Base-by-base conservation (phyloP, 2,888 invertebrate genomes). In the Artemia sp. region DNA sequence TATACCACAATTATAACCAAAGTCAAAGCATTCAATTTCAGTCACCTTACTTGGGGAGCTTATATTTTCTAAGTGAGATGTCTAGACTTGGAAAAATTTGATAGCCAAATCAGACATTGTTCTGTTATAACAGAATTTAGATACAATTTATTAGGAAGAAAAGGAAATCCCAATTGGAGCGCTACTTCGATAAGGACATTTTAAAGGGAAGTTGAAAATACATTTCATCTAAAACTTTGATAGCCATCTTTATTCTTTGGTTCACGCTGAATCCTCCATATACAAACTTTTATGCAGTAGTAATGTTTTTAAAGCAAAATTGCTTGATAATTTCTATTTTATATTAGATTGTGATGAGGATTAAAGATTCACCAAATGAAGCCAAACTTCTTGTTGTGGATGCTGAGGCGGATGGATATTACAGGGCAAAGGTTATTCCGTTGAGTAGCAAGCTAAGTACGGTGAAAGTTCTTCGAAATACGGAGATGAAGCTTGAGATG, bases 331-430 rank as follows among this genome's bases (percentile, higher is more conserved):
- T 19, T 38, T 19, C 50, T 8, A 51, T 67, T 9, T 51, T 53
- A 10, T 58, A 19, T 5, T 52, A 82, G 80, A 95, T 96, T 73
- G 96, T 96, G 72, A 88, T 89, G 76, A 84, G 94, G 74, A 94
- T 96, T 77, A 95, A 94, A 81, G 85, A 89, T 70, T 85, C 90
- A 70, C 80, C 87, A 7, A 86, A 87, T 75, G 92, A 94, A 78
- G 94, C 95, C 12, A 88, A 87, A 76, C 82, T 98, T 75, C 82
- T 96, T 74, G 92, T 98, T 72, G 86, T 90, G 72, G 87, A 89
- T 76, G 83, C 84, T 53, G 85, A 85, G 74, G 85, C 87, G 67
- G 89, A 88, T 74, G 83, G 84, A 73, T 84, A 85, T 81, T 90
- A 86, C 79, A 83, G 82, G 77, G 80, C 82, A 71, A 58, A 58